Evolutionary conservation across 2,113 vertebrate genomes (phyloP), one percentile per base, ranked within the genome.

Genomic region (Empidonax alnorum): DNA sequence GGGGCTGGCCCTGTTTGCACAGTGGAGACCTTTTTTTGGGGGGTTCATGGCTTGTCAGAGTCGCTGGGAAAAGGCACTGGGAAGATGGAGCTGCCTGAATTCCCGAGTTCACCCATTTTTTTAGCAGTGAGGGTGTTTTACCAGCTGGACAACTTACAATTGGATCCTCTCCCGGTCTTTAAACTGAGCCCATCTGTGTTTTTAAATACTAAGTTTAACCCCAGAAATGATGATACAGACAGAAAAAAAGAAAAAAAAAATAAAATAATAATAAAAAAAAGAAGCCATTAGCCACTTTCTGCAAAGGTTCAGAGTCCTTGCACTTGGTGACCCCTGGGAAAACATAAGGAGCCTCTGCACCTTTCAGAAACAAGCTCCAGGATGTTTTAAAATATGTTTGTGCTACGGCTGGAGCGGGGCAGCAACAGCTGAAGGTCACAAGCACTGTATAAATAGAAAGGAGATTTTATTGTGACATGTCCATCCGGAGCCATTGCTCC

Each of bases 131-230:
- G 93, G 93, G 90, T 94, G 92, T 94, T 96, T 86, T 37, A 96
- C 96, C 96, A 97, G 92, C 96, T 96, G 96, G 92, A 93, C 90
- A 91, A 72, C 92, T 95, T 75, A 86, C 68, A 84, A 62, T 94
- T 97, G 95, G 94, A 96, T 95, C 87, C 85, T 95, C 93, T 97
- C 94, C 92, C 93, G 86, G 94, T 77, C 95, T 93, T 95, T 90
- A 93, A 95, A 84, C 56, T n/a, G 83, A 96, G 94, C 92, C 94
- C 90, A 96, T 96, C 93, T 94, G 94, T 96, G 93, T 95, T 96
- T 94, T 90, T 93, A 95, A 95, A 68, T 63, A 92, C 75, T 23
- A 25, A 94, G 85, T 92, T 93, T 94, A 94, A 95, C 87, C 94
- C 89, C 79, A 95, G 91, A 80, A 91, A 87, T 33, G n/a, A 84